Evolutionary conservation across 2,113 vertebrate species (phyloP).

Genomic region (Lampris megalopsis): DNA sequence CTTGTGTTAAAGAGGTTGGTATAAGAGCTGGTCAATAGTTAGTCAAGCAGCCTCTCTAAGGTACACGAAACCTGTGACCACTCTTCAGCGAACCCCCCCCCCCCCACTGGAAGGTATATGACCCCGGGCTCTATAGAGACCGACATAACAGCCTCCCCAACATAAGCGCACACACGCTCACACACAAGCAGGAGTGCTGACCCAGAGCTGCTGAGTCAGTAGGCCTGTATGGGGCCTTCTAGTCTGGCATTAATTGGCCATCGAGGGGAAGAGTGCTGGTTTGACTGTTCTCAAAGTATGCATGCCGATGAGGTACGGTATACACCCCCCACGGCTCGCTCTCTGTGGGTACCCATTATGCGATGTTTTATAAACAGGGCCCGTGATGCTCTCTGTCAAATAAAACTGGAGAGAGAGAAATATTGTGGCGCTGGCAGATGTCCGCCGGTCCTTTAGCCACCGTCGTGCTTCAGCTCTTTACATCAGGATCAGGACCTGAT

Average conservation of each 20-base stretch:
- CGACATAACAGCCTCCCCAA: slow-evolving; percentile 2
- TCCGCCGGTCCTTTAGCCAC: slow-evolving; percentile 46
- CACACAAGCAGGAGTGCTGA: slow-evolving; percentile 14
- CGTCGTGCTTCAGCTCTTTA: slow-evolving; percentile 10
- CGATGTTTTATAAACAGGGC: slow-evolving; percentile 64
- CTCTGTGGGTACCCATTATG: slow-evolving; percentile 62
- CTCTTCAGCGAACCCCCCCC: not conserved
- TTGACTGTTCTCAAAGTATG: slow-evolving; percentile 58
- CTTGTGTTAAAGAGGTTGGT: slow-evolving; percentile 9
- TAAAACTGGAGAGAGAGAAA: slow-evolving; percentile 46
- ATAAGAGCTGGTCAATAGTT: slow-evolving; percentile 37
- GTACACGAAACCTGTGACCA: slow-evolving; percentile 8
- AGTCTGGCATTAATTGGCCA: slow-evolving; percentile 70
- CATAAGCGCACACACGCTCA: not conserved
- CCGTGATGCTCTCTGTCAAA: slow-evolving; percentile 52
- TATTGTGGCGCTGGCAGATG: slow-evolving; percentile 41
- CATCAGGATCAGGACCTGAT: slow-evolving; percentile 55
- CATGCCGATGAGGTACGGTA: slow-evolving; percentile 19
- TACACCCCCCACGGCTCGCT: slow-evolving; percentile 20
- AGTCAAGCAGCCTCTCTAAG: slow-evolving; percentile 26
- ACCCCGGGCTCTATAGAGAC: slow-evolving; percentile 5
- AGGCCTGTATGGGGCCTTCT: slow-evolving; percentile 57
- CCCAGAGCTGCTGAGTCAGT: slow-evolving; percentile 64
- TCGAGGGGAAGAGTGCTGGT: slow-evolving; percentile 46
- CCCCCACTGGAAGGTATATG: not conserved